Evolutionary conservation across 1,140 invertebrate genomes (phyloP).

Genomic region (Drosophila baimaii): DNA sequence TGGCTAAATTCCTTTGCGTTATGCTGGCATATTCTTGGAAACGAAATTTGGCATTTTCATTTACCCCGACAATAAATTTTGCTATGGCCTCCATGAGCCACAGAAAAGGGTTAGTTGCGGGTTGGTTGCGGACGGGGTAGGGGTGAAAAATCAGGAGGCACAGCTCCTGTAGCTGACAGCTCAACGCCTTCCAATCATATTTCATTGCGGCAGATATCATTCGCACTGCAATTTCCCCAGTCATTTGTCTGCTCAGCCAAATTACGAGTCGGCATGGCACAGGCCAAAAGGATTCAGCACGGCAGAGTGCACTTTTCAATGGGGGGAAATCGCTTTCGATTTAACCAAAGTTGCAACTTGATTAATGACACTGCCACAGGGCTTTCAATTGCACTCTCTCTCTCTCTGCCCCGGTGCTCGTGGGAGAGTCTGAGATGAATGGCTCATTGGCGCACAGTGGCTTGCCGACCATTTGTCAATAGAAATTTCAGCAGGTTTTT

Average conservation of each 20-base stretch:
- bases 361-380: slow-evolving; percentile 54
- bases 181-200: slow-evolving; percentile 59
- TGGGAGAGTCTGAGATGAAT: slow-evolving; percentile 43
- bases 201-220: slow-evolving; percentile 45
- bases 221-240: slow-evolving; percentile 38
- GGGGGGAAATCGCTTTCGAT: slow-evolving; percentile 38
- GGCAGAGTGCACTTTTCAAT: slow-evolving; percentile 20
- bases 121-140: neutral
- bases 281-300: slow-evolving; percentile 14
- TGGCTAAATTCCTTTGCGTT: slow-evolving; percentile 19
- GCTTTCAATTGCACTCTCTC: slow-evolving; percentile 53
- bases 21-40: slow-evolving; percentile 41
- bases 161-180: slow-evolving; percentile 41
- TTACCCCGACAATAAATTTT: slow-evolving; percentile 41
- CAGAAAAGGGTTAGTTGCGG: slow-evolving; percentile 11
- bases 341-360: slow-evolving; percentile 58
- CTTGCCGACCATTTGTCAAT: slow-evolving; percentile 9
- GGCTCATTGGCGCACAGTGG: slow-evolving; percentile 30
- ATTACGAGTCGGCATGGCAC: slow-evolving; percentile 26
- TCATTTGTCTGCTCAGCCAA: slow-evolving; percentile 64
- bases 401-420: slow-evolving; percentile 16
- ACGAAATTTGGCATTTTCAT: slow-evolving; percentile 67
- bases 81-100: slow-evolving; percentile 9
- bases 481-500: neutral
- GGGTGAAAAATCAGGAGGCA: slow-evolving; percentile 11